These are phyloP conservation scores for Callipepla californica DNA, from an alignment of 2,113 vertebrate species.

Conservation along the genomic window DNA sequence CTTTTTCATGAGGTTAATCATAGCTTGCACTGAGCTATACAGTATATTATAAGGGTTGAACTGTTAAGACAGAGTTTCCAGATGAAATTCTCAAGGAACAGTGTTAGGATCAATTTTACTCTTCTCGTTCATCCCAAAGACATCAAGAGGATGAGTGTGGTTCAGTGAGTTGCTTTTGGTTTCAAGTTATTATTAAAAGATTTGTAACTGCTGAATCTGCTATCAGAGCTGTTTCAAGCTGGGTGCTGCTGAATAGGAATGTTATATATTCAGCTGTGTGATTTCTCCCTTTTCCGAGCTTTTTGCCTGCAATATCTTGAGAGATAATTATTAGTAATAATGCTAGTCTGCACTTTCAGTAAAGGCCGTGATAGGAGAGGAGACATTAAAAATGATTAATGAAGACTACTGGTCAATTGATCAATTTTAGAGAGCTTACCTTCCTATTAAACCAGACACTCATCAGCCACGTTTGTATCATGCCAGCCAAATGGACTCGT, in stretches of 20 bases:
- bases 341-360: not conserved
- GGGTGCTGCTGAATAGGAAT: not conserved
- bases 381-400: conserved; percentile 35
- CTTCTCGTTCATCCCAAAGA: rapidly evolving
- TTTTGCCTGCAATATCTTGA: not conserved
- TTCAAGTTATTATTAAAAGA: not conserved
- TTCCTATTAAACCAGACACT: conserved; percentile 22
- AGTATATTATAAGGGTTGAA: not conserved
- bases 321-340: conserved; percentile 11
- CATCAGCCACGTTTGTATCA: not conserved
- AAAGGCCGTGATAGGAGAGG: not conserved
- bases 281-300: not conserved
- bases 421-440: conserved; percentile 34
- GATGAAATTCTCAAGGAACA: not conserved
- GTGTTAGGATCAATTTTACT: not conserved
- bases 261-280: not conserved
- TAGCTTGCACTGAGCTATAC: not conserved
- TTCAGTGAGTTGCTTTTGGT: not conserved
- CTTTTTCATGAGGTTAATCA: not conserved
- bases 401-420: conserved; percentile 8
- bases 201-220: not conserved
- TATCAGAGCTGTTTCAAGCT: not conserved
- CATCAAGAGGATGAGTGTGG: not conserved
- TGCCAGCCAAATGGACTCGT: conserved; percentile 19
- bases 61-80: not conserved